A percentile compares a stretch with the other conserved stretches of the same genome.
Evolutionary conservation across 2,888 invertebrate genomes (phyloP).

Genomic region (Aphodius sticticus): DNA sequence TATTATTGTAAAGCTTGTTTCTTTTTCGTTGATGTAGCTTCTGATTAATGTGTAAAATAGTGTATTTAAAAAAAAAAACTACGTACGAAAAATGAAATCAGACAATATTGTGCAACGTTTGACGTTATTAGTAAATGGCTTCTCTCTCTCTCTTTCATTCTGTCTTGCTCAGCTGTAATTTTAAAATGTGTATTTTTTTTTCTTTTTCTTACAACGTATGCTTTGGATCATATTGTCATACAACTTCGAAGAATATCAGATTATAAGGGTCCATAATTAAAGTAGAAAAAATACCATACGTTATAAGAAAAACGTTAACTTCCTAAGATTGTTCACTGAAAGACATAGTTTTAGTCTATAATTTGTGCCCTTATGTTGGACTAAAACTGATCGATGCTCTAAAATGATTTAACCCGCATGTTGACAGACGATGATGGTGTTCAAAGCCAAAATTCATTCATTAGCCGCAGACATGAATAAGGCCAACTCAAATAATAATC

Average conservation of each 20-base stretch:
- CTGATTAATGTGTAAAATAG: not conserved
- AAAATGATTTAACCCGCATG: conserved; percentile 11
- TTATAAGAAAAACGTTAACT: conserved; percentile 13
- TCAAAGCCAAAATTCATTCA: not conserved
- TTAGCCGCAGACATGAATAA: conserved; percentile 29
- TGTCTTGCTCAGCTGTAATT: not conserved
- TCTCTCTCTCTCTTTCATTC: not conserved
- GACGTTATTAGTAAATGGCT: not conserved
- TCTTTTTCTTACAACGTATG: conserved; percentile 5
- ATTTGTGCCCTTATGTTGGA: conserved; percentile 36
- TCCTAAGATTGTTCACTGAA: conserved; percentile 10
- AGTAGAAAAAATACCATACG: not conserved
- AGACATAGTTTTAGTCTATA: conserved; percentile 19
- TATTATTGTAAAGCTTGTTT: not conserved
- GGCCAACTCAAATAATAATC: conserved; percentile 36
- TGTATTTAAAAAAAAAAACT: not conserved
- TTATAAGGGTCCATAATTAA: conserved; percentile 26
- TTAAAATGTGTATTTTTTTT: not conserved
- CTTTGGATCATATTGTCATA: not conserved
- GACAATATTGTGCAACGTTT: conserved; percentile 11
- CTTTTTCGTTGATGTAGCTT: not conserved
- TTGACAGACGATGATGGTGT: conserved; percentile 6
- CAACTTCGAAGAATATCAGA: conserved; percentile 13
- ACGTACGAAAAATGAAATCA: not conserved
- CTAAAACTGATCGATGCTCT: conserved; percentile 28